These are phyloP conservation scores for Tenthredo notha DNA, from an alignment of 2,888 invertebrate species.

Conservation along the genomic window DNA sequence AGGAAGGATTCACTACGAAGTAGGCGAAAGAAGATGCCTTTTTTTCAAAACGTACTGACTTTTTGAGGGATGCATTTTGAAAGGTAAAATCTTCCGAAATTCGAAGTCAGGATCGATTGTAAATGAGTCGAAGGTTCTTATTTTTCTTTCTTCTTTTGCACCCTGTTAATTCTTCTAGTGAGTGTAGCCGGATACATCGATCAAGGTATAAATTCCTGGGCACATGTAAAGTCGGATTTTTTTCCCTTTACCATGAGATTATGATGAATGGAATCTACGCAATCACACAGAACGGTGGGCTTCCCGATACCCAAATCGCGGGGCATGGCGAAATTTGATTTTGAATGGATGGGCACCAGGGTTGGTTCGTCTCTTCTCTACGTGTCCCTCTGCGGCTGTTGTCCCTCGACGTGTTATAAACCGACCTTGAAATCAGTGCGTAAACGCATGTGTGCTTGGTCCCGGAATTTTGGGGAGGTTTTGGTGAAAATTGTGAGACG, in stretches of 20 bases:
- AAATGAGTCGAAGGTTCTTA: no score
- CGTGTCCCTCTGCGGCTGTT: background rate
- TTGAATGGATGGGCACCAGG: background rate
- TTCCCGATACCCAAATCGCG: constrained; percentile 4
- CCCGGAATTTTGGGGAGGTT: background rate
- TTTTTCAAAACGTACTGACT: no score
- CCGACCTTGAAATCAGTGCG: constrained; percentile 23
- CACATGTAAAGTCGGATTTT: background rate
- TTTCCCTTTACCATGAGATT: background rate
- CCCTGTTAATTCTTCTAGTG: no score
- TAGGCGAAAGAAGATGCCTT: no score
- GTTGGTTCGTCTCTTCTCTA: background rate
- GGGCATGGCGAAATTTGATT: constrained; percentile 1
- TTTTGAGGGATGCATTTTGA: no score
- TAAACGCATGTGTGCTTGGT: constrained; percentile 1
- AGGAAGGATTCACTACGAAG: background rate
- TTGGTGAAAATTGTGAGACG: constrained; percentile 62
- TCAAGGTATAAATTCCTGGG: background rate
- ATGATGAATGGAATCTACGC: constrained; percentile 8
- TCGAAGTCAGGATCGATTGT: no score
- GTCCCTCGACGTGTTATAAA: background rate
- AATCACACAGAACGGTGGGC: background rate
- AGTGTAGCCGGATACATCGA: background rate
- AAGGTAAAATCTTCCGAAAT: no score
- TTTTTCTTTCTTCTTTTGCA: no score